Base-by-base conservation (phyloP, 2,797 vertebrate genomes). In the Huso huso region DNA sequence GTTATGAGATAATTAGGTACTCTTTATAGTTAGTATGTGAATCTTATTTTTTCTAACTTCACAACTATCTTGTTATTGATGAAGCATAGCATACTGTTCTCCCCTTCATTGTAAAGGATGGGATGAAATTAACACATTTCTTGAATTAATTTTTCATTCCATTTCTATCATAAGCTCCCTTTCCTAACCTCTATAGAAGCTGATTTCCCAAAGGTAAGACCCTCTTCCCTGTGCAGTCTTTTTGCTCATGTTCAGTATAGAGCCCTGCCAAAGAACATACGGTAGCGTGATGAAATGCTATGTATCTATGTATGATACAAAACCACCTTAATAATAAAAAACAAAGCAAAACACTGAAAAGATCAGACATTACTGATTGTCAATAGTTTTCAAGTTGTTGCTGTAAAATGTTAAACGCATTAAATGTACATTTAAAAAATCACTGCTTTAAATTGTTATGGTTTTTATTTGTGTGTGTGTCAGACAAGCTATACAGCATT, bases 191-290 rank as follows among this genome's bases (percentile, higher is more conserved):
- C 84, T 89, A 75, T 91, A 92, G 91, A 93, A 90, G 93, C 90
- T 89, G 91, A 92, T 84, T 91, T 80, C 89, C 92, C 87, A 89
- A 93, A 97, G 96, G 94, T 95, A 93, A 97, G 94, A 86, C 75
- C 82, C 76, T 70, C 61, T 76, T 76, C 85, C 79, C 70, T 74
- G 72, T 60, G 70, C 61, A 61, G 61, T 78, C 48, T 72, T 1
- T 71, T 63, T 13, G 23, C 62, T 72, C 68, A 70, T 59, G 53
- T 63, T 69, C 15, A 12, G 51, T 59, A 66, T 61, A 48, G n/a
- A 63, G 15, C 49, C 13, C 49, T 12, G 37, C 18, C 61, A 62
- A 48, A 7, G 63, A 23, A 62, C 10, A 67, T 52, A 66, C 48
- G 51, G 62, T 13, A 7, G 57, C 23, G 10, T 12, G 6, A 50